Percentiles rank a stretch among this genome's conserved stretches.
Conservation (phyloP, 2,888 invertebrate species). For the Eudasyphora cyanicolor region DNA sequence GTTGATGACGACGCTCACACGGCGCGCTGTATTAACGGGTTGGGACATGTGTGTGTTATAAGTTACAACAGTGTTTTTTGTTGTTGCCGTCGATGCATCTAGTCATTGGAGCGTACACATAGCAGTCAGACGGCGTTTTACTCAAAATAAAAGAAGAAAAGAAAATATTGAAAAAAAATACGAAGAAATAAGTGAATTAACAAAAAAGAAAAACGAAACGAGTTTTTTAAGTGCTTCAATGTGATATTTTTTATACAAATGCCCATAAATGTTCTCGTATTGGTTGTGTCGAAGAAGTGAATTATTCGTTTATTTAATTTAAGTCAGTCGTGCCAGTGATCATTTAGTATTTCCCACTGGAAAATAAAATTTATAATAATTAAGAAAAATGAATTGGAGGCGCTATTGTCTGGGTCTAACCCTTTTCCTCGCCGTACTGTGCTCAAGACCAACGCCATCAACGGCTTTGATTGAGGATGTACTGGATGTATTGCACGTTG, state of each 20-base stretch:
- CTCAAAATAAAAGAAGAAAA: background rate
- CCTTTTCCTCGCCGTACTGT: slow-evolving; percentile 33
- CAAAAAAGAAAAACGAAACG: background rate
- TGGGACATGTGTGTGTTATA: background rate
- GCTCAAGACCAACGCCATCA: slow-evolving; percentile 69
- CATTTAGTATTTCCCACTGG: background rate
- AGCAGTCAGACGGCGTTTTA: background rate
- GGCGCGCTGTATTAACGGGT: slow-evolving; percentile 3
- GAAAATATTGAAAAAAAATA: slow-evolving; percentile 18
- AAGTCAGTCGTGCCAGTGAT: background rate
- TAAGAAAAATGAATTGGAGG: slow-evolving; percentile 48
- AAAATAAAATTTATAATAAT: background rate
- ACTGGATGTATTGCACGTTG: slow-evolving; percentile 82
- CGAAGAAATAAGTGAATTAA: slow-evolving; percentile 31
- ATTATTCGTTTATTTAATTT: slow-evolving; percentile 15
- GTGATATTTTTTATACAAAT: slow-evolving; percentile 8
- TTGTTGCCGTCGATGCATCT: slow-evolving; percentile 11
- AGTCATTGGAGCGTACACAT: slow-evolving; percentile 28
- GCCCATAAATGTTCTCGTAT: background rate
- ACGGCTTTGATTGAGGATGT: slow-evolving; percentile 82
- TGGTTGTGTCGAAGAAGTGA: background rate
- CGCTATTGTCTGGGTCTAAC: slow-evolving; percentile 9
- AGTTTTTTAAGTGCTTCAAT: background rate
- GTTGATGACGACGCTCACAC: slow-evolving; percentile 29
- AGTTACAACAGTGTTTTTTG: background rate